Conservation (phyloP, 2,888 invertebrate species). For the Camptogramma bilineatum region DNA sequence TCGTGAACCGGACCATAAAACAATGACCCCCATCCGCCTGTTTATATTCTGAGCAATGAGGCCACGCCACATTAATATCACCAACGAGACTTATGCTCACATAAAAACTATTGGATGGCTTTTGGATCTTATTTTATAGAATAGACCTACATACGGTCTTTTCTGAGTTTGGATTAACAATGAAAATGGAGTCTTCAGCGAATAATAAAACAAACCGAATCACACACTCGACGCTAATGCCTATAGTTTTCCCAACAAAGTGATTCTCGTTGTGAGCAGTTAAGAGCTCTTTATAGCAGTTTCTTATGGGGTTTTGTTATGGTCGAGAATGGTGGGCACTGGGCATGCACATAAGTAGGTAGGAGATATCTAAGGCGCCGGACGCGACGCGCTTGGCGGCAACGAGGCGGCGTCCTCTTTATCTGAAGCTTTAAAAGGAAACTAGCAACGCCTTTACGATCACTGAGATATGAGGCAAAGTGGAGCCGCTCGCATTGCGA, state of each 20-base stretch:
- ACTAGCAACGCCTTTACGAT: slow-evolving; percentile 77
- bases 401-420: slow-evolving; percentile 63
- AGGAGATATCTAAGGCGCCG: slow-evolving; percentile 48
- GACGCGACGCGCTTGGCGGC: slow-evolving; percentile 56
- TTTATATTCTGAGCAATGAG: slow-evolving; percentile 39
- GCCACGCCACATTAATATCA: slow-evolving; percentile 29
- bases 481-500: slow-evolving; percentile 57
- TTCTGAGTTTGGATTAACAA: slow-evolving; percentile 4
- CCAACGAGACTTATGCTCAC: slow-evolving; percentile 26
- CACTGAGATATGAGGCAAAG: slow-evolving; percentile 64
- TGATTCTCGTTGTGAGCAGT: slow-evolving; percentile 38
- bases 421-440: slow-evolving; percentile 78
- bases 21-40: slow-evolving; percentile 46
- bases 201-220: slow-evolving; percentile 30
- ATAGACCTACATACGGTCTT: too few relatives aligned
- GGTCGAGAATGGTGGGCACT: slow-evolving; percentile 51
- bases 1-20: slow-evolving; percentile 45
- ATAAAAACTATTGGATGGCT: slow-evolving; percentile 23
- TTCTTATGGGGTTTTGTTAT: slow-evolving; percentile 50
- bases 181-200: neutral
- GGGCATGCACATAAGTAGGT: slow-evolving; percentile 47
- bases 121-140: slow-evolving; percentile 14
- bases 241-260: slow-evolving; percentile 41
- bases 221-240: slow-evolving; percentile 34
- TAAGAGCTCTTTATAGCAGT: slow-evolving; percentile 44